Evolutionary conservation across 92 coral and sea anemone genomes (phyloP).

Genomic region (Plumapathes pennacea): DNA sequence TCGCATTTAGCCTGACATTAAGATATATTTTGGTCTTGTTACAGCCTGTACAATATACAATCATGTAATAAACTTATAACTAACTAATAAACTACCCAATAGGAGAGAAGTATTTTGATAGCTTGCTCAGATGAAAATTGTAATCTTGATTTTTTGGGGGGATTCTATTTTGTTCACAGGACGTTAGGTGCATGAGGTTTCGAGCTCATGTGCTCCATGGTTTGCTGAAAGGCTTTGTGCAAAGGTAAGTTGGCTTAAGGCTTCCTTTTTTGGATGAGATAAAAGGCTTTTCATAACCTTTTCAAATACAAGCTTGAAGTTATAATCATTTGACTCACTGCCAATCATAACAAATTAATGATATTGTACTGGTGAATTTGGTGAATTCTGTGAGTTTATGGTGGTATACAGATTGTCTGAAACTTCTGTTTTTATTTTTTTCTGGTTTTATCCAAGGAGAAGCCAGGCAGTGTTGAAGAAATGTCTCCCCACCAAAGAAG

Average conservation of each 20-base stretch:
- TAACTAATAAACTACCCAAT: too few relatives aligned
- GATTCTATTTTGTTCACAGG: constrained; percentile 39
- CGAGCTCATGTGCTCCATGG: constrained; percentile 95
- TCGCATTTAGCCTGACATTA: too few relatives aligned
- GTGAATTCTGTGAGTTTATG: too few relatives aligned
- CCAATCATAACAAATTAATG: background rate
- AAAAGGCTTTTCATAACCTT: background rate
- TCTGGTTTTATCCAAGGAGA: constrained; percentile 54
- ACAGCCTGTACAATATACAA: too few relatives aligned
- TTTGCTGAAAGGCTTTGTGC: constrained; percentile 92
- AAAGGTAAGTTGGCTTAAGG: constrained; percentile 49
- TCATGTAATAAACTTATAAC: too few relatives aligned
- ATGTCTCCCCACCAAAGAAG: constrained; percentile 79
- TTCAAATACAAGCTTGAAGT: background rate
- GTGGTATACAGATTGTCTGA: background rate
- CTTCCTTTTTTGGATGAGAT: background rate
- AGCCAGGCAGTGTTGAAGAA: constrained; percentile 81
- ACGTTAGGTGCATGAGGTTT: constrained; percentile 80
- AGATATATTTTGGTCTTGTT: too few relatives aligned
- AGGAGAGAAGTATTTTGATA: too few relatives aligned
- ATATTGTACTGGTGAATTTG: too few relatives aligned
- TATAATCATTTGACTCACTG: background rate
- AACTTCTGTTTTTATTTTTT: background rate
- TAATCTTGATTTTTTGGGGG: background rate
- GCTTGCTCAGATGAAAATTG: too few relatives aligned